Evolutionary conservation across 2,888 invertebrate species (phyloP), one percentile per base, ranked within the genome.

Genomic region (Ichneumoninae sp.): DNA sequence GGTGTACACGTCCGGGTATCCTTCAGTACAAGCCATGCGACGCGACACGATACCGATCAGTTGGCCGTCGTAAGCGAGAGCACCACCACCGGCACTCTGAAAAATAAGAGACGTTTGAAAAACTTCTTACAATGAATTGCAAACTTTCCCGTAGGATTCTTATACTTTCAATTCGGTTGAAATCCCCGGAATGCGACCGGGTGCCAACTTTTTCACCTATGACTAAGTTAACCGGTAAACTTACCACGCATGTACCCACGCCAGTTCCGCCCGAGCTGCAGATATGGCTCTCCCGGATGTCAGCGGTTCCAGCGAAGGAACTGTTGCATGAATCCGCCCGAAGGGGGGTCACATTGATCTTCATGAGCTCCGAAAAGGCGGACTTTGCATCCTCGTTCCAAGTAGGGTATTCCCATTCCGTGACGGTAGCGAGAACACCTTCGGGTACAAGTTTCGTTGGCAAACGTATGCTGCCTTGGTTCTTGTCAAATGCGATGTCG

Each of bases 1-100:
- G 30, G 86, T 84, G 44, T 74, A 86, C 7, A 87, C 80, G 66
- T 88, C 87, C 16, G 88, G 88, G 19, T 44, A 26, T 19, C 86
- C 87, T 4, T 65, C n/a, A 10, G 83, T 84, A 57, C 88, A 88
- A 40, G 82, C 82, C 8, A 82, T 69, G 10, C 86, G 87, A n/a
- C 76, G 87, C 3, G 88, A 88, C 3, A 88, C 86, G 4, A 89
- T 50, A 13, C 89, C 88, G 30, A 86, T 50, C n/a, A 87, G 47
- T 57, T 57, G 47, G 22, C 72, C 22, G 16, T 82, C 70, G 30
- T 62, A 60, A 50, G 76, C 82, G 10, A 87, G 70, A 57, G 87
- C 85, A 60, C 86, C 84, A 8, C 87, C 87, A 40, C 86, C 85
- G 62, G 86, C 84, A 70, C 86, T 86, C 78, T 83, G 4, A 54